A percentile compares a stretch with the other conserved stretches of the same genome.
These are phyloP conservation scores for Agriopis marginaria DNA, from an alignment of 2,888 invertebrate genomes.

Conservation along the genomic window DNA sequence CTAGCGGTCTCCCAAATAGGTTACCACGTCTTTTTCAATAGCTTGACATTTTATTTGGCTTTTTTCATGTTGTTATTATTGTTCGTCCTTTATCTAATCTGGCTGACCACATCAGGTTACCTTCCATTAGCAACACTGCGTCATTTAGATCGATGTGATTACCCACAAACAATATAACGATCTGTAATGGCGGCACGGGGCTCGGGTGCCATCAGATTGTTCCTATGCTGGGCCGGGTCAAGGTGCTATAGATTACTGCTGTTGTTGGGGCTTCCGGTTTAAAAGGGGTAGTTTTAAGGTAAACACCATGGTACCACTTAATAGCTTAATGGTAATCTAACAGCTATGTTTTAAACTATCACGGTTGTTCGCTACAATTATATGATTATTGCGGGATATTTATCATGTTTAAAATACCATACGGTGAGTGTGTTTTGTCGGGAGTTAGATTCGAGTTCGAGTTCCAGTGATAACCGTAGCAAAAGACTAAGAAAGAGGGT, in stretches of 20 bases:
- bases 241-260: constrained; percentile 15
- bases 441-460: too few species aligned
- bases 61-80: neutral
- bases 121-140: constrained; percentile 20
- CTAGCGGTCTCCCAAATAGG: too few species aligned
- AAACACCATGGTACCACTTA: neutral
- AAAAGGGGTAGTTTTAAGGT: constrained; percentile 2
- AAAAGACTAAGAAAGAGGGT: too few species aligned
- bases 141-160: constrained; percentile 22
- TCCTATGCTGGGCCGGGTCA: constrained; percentile 24
- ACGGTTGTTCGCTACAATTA: too few species aligned
- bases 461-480: too few species aligned
- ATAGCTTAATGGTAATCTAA: too few species aligned
- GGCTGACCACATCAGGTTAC: constrained; percentile 16
- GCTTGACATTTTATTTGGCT: too few species aligned
- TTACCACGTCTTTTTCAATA: too few species aligned
- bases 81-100: constrained; percentile 16
- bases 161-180: constrained; percentile 13
- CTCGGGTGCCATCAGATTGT: constrained; percentile 22
- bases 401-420: too few species aligned
- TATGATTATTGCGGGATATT: too few species aligned
- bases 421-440: too few species aligned
- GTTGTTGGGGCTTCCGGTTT: constrained; percentile 10
- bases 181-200: constrained; percentile 8
- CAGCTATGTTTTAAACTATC: neutral